phyloP scores from a whole-genome alignment of 2,888 invertebrate species.

The Lacanobia oleracea region DNA sequence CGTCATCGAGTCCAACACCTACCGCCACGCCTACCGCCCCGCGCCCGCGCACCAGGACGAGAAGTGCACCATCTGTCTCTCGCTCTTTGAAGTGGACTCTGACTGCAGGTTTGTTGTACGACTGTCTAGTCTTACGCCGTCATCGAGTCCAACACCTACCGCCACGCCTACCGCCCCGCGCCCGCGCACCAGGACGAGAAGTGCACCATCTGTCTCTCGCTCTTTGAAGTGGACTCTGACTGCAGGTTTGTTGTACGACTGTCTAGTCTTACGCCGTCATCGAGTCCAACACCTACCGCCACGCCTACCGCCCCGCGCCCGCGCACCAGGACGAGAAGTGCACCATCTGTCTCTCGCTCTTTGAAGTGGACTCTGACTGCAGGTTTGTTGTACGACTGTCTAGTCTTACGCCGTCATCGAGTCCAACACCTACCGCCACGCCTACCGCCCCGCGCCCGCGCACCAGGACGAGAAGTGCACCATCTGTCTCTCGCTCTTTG shows the following conservation, averaged over 20 bases:
- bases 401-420: slow-evolving; percentile 92
- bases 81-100: slow-evolving; percentile 96
- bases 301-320: slow-evolving; percentile 93
- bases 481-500: slow-evolving; percentile 97
- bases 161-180: slow-evolving; percentile 94
- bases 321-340: slow-evolving; percentile 96
- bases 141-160: slow-evolving; percentile 96
- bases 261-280: slow-evolving; percentile 90
- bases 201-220: slow-evolving; percentile 97
- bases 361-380: slow-evolving; percentile 96
- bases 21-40: slow-evolving; percentile 95
- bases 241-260: slow-evolving; percentile 91
- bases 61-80: slow-evolving; percentile 98
- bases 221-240: slow-evolving; percentile 96
- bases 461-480: slow-evolving; percentile 97
- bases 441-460: slow-evolving; percentile 92
- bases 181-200: slow-evolving; percentile 95
- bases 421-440: slow-evolving; percentile 96
- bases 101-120: slow-evolving; percentile 92
- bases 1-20: slow-evolving; percentile 95
- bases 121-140: slow-evolving; percentile 84
- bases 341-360: slow-evolving; percentile 97
- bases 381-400: slow-evolving; percentile 86
- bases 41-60: slow-evolving; percentile 93
- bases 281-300: slow-evolving; percentile 96